Evolutionary conservation across 2,113 vertebrate species (phyloP), one percentile per base, ranked within the genome.

Genomic region (Ammospiza nelsoni): DNA sequence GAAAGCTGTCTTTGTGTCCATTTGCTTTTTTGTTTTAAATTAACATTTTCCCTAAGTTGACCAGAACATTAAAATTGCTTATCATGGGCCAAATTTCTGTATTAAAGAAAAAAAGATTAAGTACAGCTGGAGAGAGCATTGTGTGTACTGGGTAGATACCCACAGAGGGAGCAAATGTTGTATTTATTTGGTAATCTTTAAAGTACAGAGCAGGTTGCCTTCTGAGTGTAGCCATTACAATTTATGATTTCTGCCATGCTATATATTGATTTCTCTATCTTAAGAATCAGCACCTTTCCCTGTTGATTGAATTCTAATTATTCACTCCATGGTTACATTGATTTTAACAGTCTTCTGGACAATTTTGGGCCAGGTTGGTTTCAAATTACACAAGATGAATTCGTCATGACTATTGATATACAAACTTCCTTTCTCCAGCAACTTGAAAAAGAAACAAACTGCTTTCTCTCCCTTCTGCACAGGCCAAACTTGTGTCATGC

Each of bases 331-430:
- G 92, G 72, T 84, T 89, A 78, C 29, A 87, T 78, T 71, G 58
- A 96, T 82, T 95, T 95, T 84, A 95, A 62, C 24, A 89, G 63
- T 44, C 65, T 89, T 84, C 49, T 63, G 24, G 61, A 55, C 65
- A 87, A 63, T 80, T 80, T 95, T 95, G 76, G 68, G 87, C 39
- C 17, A 57, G 39, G 6, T 39, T 92, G 63, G 18, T 96, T 94
- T 95, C 75, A 92, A 74, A 84, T 87, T 94, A 48, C 31, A 75
- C 25, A 74, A 85, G 94, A 95, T 67, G 79, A 73, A 95, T 96
- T 96, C 3, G 19, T 97, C 12, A 73, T 77, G 65, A 68, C 75
- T 72, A 78, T 93, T 4, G 31, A 85, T 75, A 90, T 35, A 84
- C 76, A 92, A 87, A 76, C 58, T 79, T 94, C 39, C 59, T 72